Evolutionary conservation across 2,888 invertebrate species (phyloP).

Genomic region (Machimus rusticus): DNA sequence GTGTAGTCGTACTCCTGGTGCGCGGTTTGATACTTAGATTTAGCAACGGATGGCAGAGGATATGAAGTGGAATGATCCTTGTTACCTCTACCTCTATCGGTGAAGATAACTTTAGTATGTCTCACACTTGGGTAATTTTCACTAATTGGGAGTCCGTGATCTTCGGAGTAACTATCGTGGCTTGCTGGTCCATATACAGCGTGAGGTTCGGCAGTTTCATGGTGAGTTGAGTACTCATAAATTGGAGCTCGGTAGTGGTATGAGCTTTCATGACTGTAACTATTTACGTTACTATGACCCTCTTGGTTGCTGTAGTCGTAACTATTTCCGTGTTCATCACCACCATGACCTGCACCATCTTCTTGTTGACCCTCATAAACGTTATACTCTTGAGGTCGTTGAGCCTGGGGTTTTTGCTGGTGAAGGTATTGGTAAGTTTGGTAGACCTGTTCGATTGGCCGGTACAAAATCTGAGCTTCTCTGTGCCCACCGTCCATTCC

Average conservation of each 20-base stretch:
- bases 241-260: slow-evolving; percentile 18
- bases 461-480: slow-evolving; percentile 1
- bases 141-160: slow-evolving; percentile 46
- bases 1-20: background rate
- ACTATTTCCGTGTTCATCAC: background rate
- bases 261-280: background rate
- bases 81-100: slow-evolving; percentile 44
- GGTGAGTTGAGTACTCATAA: background rate
- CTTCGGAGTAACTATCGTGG: background rate
- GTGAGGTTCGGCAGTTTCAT: slow-evolving; percentile 8
- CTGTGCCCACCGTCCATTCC: slow-evolving; percentile 37
- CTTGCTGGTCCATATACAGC: slow-evolving; percentile 11
- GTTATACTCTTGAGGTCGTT: background rate
- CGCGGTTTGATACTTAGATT: slow-evolving; percentile 51
- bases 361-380: background rate
- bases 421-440: slow-evolving; percentile 12
- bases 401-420: background rate
- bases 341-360: background rate
- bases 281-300: background rate
- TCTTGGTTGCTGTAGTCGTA: slow-evolving; percentile 21
- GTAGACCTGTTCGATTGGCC: slow-evolving; percentile 24
- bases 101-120: slow-evolving; percentile 61
- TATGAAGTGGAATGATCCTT: slow-evolving; percentile 54
- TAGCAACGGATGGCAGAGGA: slow-evolving; percentile 54
- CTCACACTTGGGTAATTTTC: slow-evolving; percentile 61